Base-by-base conservation (phyloP, 1,140 invertebrate species). In the Monochamus saltuarius region DNA sequence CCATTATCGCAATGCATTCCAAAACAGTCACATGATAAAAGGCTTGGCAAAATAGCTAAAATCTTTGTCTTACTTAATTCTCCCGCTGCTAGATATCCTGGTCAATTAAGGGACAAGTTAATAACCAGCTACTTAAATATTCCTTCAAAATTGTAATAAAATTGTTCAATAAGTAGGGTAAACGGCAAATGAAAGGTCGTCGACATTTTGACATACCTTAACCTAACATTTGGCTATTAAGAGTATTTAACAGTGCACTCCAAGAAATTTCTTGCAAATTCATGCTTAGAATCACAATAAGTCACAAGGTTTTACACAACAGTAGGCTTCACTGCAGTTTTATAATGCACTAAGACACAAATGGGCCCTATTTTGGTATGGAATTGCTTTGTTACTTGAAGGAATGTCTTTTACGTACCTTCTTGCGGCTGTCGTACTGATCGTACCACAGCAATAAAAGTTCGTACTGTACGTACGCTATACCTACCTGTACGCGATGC, bases 171-270 rank as follows among this genome's bases (percentile, higher is more conserved):
- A 63, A 63, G 64, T 63, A 62, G 60, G 64, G 61, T 62, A 63
- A 66, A 63, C 61, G 59, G 59, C 57, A 56, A 61, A 65, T 47
- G 59, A 60, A 65, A 66, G 69, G 67, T 71, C 69, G 66, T 61
- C 69, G 69, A 71, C 69, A 69, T 66, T 69, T 67, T 67, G 65
- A 67, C 67, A 65, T 69, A 64, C 54, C 67, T 64, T 71, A 65
- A 71, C 59, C 66, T 68, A 66, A 68, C 58, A 70, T 60, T 65
- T 61, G 63, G 40, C 10, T 13, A 49, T 35, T 42, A 34, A 47
- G 56, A 56, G 38, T 43, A 56, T 42, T 14, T 8, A 51, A 59
- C 46, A 55, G 55, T 55, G 19, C 45, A 47, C 50, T 37, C 17
- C 13, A 10, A 40, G 13, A 63, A 47, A n/a, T 52, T 43, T 13